phyloP scores from a whole-genome alignment of 2,888 invertebrate species.

The Yponomeuta evonymella region DNA sequence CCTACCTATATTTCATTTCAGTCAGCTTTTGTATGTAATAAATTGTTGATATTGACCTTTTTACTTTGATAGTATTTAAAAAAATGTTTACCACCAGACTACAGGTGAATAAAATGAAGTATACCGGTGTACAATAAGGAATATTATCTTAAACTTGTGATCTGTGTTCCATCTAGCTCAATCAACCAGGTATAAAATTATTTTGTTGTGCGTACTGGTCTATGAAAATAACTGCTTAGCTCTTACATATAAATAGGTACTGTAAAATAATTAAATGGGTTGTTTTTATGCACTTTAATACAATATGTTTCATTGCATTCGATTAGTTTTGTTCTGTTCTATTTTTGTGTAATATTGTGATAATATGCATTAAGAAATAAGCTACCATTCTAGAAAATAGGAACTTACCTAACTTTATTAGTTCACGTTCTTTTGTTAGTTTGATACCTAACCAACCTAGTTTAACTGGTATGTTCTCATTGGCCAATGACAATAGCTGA shows the following conservation, averaged over 20 bases:
- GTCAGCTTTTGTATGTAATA: too few species aligned
- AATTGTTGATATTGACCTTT: too few species aligned
- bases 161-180: too few species aligned
- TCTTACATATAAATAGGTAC: neutral
- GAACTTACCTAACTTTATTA: neutral
- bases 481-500: too few species aligned
- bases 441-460: neutral
- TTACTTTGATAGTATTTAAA: too few species aligned
- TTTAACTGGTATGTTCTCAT: neutral
- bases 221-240: too few species aligned
- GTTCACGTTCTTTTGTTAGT: neutral
- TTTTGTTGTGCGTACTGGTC: too few species aligned
- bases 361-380: constrained; percentile 4
- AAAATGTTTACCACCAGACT: too few species aligned
- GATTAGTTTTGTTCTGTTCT: neutral
- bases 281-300: neutral
- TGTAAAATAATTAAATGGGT: neutral
- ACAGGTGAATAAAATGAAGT: too few species aligned
- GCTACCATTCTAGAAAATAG: neutral
- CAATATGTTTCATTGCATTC: neutral
- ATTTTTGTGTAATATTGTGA: constrained; percentile 11
- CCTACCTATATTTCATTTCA: neutral
- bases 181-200: too few species aligned
- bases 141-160: too few species aligned
- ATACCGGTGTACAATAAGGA: too few species aligned